phyloP scores from a whole-genome alignment of 2,113 vertebrate species.

The Mustelus asterias region DNA sequence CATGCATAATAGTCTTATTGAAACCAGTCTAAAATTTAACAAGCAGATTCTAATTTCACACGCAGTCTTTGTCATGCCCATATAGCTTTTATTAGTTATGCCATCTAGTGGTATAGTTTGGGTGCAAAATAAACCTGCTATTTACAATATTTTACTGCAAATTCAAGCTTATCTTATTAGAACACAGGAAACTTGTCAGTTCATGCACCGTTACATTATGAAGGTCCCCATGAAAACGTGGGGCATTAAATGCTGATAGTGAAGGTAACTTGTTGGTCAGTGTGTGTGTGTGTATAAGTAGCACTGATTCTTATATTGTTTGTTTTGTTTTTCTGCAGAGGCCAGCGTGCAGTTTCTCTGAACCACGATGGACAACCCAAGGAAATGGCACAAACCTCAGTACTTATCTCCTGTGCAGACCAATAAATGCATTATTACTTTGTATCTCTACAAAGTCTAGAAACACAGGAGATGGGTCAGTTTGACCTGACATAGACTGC shows the following conservation, averaged over 20 bases:
- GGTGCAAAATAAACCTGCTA: not conserved
- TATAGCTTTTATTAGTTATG: not conserved
- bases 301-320: slow-evolving; percentile 41
- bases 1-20: not conserved
- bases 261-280: not conserved
- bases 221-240: not conserved
- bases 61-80: not conserved
- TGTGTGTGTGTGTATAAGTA: no score
- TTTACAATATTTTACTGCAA: not conserved
- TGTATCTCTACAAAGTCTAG: slow-evolving; percentile 45
- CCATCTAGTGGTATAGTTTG: not conserved
- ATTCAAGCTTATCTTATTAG: not conserved
- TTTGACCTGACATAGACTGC: slow-evolving; percentile 10
- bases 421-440: slow-evolving; percentile 76
- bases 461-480: not conserved
- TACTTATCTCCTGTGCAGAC: slow-evolving; percentile 97
- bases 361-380: slow-evolving; percentile 83
- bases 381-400: slow-evolving; percentile 85
- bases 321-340: slow-evolving; percentile 67
- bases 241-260: not conserved
- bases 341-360: slow-evolving; percentile 72
- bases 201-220: no score
- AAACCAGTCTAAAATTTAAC: not conserved
- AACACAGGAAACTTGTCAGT: not conserved
- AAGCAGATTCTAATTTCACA: not conserved